Evolutionary conservation across 1,140 invertebrate species (phyloP), one percentile per base, ranked within the genome.

Genomic region (Batillaria attramentaria): DNA sequence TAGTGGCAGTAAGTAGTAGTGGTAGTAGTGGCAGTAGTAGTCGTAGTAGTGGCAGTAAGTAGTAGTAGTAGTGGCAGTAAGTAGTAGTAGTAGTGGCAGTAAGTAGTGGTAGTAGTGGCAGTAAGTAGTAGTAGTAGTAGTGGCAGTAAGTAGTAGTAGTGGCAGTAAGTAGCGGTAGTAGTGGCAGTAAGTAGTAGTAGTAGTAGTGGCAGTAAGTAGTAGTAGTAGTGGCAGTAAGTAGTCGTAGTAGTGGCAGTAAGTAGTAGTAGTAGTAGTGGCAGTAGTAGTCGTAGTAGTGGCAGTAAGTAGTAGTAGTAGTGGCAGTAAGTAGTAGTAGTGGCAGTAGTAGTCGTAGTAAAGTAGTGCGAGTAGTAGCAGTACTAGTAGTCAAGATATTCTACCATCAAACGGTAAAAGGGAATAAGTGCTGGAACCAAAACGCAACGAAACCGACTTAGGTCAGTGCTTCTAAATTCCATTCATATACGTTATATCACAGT

Each of bases 1-100:
- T 54, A 57, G 73, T 60, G 31, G 70, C 41, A 3, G 70, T 72
- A 3, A 43, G 62, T 66, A 72, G 70, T 72, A 72, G 70, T 54
- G 37, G 70, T 3, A 72, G 70, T 13, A 72, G 70, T 72, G 8
- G 3, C 28, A 62, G 54, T 75, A 60, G 43, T 75, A 6, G 54
- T 60, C 6, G 54, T 75, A 75, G 43, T 13, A 75, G 54, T 54
- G 31, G 73, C 31, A 60, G 35, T 1, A 41, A 43, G 10, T 50
- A 50, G 46, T 50, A 50, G 46, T 50, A 50, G 46, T 50, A 50
- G 46, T 50, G 24, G 46, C 24, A 50, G 46, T 24, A 50, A 50
- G 46, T 50, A 50, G 46, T 50, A 50, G 46, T 50, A 50, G 46
- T 50, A 50, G 46, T 50, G 24, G 46, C 46, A 50, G 46, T 50